These are phyloP conservation scores for Taxidea taxus DNA, from an alignment of 2,113 vertebrate species.

Conservation along the genomic window DNA sequence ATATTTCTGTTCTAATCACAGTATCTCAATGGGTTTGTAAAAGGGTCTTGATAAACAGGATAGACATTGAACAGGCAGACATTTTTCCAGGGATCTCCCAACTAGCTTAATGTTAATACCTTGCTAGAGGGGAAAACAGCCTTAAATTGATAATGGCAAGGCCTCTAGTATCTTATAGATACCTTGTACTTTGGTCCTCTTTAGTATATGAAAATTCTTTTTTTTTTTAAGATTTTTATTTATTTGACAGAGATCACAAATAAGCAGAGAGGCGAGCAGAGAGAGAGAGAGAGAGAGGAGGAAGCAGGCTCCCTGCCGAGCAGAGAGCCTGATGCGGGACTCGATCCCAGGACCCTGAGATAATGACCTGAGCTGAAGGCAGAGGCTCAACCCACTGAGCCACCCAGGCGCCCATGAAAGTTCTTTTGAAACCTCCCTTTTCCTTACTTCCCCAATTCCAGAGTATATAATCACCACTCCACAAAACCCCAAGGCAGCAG, in stretches of 20 bases:
- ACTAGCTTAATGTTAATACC: background rate
- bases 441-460: background rate
- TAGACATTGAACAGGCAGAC: background rate
- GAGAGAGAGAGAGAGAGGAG: too few relatives aligned
- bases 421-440: background rate
- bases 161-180: background rate
- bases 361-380: too few relatives aligned
- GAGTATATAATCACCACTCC: background rate
- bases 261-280: too few relatives aligned
- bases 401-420: too few relatives aligned
- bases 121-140: background rate
- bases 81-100: background rate
- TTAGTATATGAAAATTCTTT: background rate
- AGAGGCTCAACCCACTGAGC: too few relatives aligned
- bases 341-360: too few relatives aligned
- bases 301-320: too few relatives aligned
- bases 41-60: background rate
- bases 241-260: too few relatives aligned
- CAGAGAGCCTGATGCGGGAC: too few relatives aligned
- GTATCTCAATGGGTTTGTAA: background rate
- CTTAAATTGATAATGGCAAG: background rate
- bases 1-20: background rate
- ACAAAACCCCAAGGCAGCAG: background rate
- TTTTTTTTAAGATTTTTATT: too few relatives aligned
- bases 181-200: background rate